Evolutionary conservation across 2,113 vertebrate species (phyloP), one percentile per base, ranked within the genome.

Genomic region (Galemys pyrenaicus): DNA sequence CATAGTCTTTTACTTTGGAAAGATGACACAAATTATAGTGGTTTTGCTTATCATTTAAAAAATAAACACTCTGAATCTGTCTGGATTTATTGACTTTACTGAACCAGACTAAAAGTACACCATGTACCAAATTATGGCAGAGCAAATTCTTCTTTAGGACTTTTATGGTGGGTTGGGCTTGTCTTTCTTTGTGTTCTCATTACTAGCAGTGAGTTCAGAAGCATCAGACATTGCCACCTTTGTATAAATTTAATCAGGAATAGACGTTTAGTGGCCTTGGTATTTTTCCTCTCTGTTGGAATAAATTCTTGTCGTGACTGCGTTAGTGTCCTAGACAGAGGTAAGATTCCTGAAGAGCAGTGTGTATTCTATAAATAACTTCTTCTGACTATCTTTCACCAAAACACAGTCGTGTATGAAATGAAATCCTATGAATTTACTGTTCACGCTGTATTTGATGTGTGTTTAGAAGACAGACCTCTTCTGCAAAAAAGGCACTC

Each of bases 31-130:
- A 94, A 94, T 87, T 87, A 83, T 67, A 90, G 80, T 89, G 86
- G 87, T 96, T 96, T 94, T 96, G 80, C 90, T 70, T 92, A 84
- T 93, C 92, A 89, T 96, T 96, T 95, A 71, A 95, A 94, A 96
- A 95, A 83, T 77, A 94, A 96, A 87, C 84, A 95, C 41, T 87
- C 67, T n/a, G 56, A 96, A 95, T 75, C 92, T 92, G 65, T 94
- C 89, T 95, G 87, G 71, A 68, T 93, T 93, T 85, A 84, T 80
- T 94, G 89, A 37, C 87, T 80, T 87, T 64, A 32, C 0, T 51
- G 87, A 97, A 74, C 44, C 64, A 83, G 64, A 77, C 80, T 65
- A 64, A 96, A 93, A 90, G 90, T 84, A 96, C 87, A 82, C 65
- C 26, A 39, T 51, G 93, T 71, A 92, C 80, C 84, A 93, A 32